Conservation (phyloP, 2,888 invertebrate genomes). For the Macaria notata region DNA sequence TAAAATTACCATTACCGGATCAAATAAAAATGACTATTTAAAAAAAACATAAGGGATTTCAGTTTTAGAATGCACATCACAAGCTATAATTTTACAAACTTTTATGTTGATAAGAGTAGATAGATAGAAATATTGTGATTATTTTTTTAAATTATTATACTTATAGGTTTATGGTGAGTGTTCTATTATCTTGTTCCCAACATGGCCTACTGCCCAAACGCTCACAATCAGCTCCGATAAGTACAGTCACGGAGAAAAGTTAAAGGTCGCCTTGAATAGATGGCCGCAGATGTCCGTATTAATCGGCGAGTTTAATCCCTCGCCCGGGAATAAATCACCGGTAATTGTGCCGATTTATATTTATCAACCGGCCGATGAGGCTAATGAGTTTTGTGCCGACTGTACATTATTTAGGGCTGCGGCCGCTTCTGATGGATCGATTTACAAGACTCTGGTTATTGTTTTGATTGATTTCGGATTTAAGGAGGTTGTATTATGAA, state of each 20-base stretch:
- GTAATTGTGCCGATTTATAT: slow-evolving; percentile 76
- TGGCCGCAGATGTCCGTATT: slow-evolving; percentile 74
- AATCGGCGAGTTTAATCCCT: slow-evolving; percentile 73
- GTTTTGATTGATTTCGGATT: not conserved
- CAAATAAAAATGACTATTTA: no score
- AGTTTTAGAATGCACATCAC: no score
- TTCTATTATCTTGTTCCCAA: not conserved
- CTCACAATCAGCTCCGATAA: slow-evolving; percentile 37
- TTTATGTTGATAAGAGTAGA: no score
- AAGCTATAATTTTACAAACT: no score
- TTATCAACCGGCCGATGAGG: slow-evolving; percentile 62
- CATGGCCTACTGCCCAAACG: not conserved
- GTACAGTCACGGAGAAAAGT: slow-evolving; percentile 71
- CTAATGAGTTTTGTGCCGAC: slow-evolving; percentile 52
- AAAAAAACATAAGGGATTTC: no score
- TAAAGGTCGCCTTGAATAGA: slow-evolving; percentile 73
- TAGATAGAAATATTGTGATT: no score
- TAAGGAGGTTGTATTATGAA: no score
- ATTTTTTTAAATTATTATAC: no score
- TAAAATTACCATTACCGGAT: no score
- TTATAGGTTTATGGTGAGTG: no score
- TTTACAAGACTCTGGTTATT: slow-evolving; percentile 5
- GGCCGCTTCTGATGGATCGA: slow-evolving; percentile 28
- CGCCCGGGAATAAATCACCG: slow-evolving; percentile 69
- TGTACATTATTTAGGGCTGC: slow-evolving; percentile 42